These are phyloP conservation scores for Orchesella cincta DNA, from an alignment of 1,140 invertebrate species.

Conservation along the genomic window DNA sequence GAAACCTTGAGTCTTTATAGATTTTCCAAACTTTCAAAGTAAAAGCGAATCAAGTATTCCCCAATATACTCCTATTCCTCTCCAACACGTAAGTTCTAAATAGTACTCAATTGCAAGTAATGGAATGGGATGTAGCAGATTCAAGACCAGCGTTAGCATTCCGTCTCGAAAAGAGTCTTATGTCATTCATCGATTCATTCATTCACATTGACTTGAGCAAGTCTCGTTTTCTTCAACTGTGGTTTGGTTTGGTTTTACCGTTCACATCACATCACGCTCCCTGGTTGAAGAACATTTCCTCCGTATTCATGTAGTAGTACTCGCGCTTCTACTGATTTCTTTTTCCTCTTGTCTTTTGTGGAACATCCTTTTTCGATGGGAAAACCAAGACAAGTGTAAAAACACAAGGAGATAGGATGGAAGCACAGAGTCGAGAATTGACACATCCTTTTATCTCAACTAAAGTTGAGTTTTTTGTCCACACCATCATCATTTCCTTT, in stretches of 20 bases:
- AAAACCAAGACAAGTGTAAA: constrained; percentile 9
- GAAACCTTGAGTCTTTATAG: background rate
- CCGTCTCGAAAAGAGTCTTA: background rate
- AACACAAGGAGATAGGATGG: background rate
- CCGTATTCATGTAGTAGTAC: too few species aligned
- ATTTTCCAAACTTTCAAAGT: too few species aligned
- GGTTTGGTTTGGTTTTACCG: too few species aligned
- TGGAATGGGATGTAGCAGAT: constrained; percentile 1
- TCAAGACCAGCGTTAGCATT: background rate
- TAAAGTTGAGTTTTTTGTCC: too few species aligned
- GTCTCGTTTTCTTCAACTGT: background rate
- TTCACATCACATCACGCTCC: too few species aligned
- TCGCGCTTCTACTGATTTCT: background rate
- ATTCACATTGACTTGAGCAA: background rate
- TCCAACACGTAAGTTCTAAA: too few species aligned
- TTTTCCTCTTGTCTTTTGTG: background rate
- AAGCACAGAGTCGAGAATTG: background rate
- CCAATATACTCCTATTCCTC: too few species aligned
- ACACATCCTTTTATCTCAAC: background rate
- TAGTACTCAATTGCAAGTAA: too few species aligned
- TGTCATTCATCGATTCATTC: constrained; percentile 1
- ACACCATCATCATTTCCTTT: too few species aligned
- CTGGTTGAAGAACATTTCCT: too few species aligned
- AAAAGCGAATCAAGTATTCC: too few species aligned
- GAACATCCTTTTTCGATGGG: background rate